phyloP scores from a whole-genome alignment of 2,113 vertebrate species.

The Phalacrocorax pelagicus region DNA sequence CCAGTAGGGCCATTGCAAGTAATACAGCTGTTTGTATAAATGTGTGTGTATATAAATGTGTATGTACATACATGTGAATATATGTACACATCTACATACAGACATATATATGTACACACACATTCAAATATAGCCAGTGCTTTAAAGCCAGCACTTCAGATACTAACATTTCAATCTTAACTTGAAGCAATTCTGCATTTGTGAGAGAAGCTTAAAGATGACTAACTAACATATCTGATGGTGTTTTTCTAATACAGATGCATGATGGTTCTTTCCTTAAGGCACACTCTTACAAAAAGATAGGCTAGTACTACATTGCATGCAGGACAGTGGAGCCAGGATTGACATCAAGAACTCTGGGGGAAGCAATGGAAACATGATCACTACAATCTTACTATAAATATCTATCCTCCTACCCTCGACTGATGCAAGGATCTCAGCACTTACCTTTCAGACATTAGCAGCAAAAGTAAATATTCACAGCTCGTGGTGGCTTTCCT shows the following conservation, averaged over 20 bases:
- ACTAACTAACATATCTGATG: not conserved
- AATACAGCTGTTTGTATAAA: not conserved
- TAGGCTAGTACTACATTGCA: not conserved
- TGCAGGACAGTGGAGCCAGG: not conserved
- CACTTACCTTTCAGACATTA: rapidly evolving
- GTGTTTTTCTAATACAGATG: not conserved
- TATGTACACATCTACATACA: rapidly evolving
- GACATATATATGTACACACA: not conserved
- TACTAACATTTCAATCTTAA: not conserved
- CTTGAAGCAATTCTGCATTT: not conserved
- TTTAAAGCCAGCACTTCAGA: not conserved
- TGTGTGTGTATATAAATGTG: not conserved
- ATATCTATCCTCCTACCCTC: not conserved
- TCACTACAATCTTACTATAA: not conserved
- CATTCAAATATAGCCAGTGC: not conserved
- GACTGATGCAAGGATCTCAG: not conserved
- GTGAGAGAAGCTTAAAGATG: not conserved
- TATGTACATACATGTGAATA: no score
- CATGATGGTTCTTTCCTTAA: not conserved
- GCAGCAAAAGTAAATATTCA: not conserved
- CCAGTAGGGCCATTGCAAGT: not conserved
- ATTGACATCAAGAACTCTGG: not conserved
- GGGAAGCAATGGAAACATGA: not conserved
- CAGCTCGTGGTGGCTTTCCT: not conserved
- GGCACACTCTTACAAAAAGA: not conserved